These are phyloP conservation scores for Zapus hudsonius DNA, from an alignment of 2,113 vertebrate genomes.

Conservation along the genomic window DNA sequence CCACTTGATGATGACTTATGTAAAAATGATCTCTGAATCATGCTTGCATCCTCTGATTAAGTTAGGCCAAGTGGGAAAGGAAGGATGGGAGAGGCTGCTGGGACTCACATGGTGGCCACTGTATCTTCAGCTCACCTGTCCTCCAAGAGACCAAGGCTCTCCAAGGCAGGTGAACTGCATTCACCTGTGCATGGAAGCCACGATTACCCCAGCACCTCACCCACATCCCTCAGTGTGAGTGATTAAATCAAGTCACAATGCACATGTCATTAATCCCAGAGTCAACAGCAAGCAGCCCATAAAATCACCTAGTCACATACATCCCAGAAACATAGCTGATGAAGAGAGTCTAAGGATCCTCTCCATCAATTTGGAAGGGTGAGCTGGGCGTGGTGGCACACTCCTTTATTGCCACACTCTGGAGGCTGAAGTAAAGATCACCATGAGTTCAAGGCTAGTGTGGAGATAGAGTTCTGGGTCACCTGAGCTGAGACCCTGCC, in stretches of 20 bases:
- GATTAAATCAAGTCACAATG: neutral
- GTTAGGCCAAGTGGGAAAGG: neutral
- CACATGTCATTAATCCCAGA: neutral
- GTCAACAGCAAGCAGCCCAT: neutral
- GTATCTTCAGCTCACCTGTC: neutral
- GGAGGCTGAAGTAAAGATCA: no score
- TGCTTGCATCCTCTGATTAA: neutral
- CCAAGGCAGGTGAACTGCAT: neutral
- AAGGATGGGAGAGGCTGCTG: neutral
- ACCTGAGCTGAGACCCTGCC: no score
- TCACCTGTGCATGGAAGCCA: neutral
- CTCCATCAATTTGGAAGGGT: neutral
- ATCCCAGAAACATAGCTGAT: neutral
- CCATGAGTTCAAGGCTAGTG: no score
- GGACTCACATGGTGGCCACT: neutral
- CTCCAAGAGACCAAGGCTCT: neutral
- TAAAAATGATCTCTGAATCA: slow-evolving; percentile 18
- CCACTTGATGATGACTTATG: slow-evolving; percentile 14
- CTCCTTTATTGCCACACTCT: no score
- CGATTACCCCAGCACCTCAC: neutral
- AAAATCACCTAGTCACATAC: neutral
- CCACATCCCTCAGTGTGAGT: neutral
- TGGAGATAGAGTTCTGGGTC: neutral
- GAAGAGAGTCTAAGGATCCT: slow-evolving; percentile 18
- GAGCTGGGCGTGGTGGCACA: no score